These are phyloP conservation scores for Hypsopygia costalis DNA, from an alignment of 2,888 invertebrate genomes.

Conservation along the genomic window DNA sequence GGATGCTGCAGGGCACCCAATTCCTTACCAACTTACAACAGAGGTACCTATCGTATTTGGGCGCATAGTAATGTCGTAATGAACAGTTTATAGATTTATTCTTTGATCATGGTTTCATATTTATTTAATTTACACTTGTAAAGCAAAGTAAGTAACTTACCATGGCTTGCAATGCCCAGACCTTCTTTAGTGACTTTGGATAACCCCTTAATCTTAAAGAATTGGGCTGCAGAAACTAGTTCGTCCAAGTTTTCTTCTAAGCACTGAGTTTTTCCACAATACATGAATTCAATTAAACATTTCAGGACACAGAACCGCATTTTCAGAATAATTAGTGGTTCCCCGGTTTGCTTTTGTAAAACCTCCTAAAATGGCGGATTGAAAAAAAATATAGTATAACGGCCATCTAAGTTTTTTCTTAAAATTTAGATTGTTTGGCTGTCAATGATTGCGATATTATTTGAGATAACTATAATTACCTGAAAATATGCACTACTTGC, in stretches of 20 bases:
- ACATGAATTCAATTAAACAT: conserved; percentile 88
- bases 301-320: conserved; percentile 86
- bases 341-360: conserved; percentile 78
- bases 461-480: no score
- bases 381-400: conserved; percentile 12
- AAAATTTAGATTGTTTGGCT: no score
- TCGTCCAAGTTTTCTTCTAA: conserved; percentile 84
- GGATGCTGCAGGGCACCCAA: no score
- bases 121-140: not conserved
- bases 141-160: conserved; percentile 37
- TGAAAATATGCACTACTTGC: conserved; percentile 87
- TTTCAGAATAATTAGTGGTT: conserved; percentile 82
- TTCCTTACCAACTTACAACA: no score
- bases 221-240: conserved; percentile 84
- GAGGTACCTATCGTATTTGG: no score
- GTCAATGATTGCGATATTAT: no score
- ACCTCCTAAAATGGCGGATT: conserved; percentile 69
- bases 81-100: no score
- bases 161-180: conserved; percentile 61
- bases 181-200: conserved; percentile 80
- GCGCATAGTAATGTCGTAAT: no score
- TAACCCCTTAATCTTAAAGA: conserved; percentile 83
- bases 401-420: no score
- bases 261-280: conserved; percentile 87
- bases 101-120: no score